Evolutionary conservation across 2,113 vertebrate genomes (phyloP), one percentile per base, ranked within the genome.

Genomic region (Scatophagus argus): DNA sequence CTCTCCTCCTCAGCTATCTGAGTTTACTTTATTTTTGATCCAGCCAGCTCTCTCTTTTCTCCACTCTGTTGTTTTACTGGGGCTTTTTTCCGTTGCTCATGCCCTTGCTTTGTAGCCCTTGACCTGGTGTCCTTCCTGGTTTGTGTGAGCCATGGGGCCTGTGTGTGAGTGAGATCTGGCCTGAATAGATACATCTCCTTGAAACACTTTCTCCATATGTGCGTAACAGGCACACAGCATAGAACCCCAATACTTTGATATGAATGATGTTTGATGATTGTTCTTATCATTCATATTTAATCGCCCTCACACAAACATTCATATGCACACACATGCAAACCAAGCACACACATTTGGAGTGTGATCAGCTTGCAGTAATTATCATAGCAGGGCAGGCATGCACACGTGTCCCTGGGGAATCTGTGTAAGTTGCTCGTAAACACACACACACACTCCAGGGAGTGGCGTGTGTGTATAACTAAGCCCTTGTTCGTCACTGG

Each of bases 401-500:
- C 88, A 82, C 88, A 87, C 65, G 43, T 90, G 89, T 87, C 88
- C 66, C 46, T 65, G 66, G 69, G 81, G 85, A 88, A 91, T 91
- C 71, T 87, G 65, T 82, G 81, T 60, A 38, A 69, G 85, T 83
- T 79, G 71, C 87, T 91, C 71, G 51, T 86, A 89, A 88, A 92
- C 79, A 90, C 89, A 87, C 75, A 72, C 82, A 39, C 36, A 34
- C 66, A 84, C 79, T 74, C 27, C 51, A 72, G 89, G 90, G 90
- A 88, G 85, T 89, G 84, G 68, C 31, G 72, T 89, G 81, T 90
- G 83, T 87, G 81, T 83, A 86, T 70, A 83, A 91, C 80, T 83
- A 84, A 92, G 77, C 71, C 77, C 72, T 88, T 88, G 90, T 90
- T 92, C 87, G 87, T 92, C 87, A 89, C 66, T 70, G 83, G 87